Evolutionary conservation across 2,888 invertebrate species (phyloP).

Genomic region (Taenaris catops): DNA sequence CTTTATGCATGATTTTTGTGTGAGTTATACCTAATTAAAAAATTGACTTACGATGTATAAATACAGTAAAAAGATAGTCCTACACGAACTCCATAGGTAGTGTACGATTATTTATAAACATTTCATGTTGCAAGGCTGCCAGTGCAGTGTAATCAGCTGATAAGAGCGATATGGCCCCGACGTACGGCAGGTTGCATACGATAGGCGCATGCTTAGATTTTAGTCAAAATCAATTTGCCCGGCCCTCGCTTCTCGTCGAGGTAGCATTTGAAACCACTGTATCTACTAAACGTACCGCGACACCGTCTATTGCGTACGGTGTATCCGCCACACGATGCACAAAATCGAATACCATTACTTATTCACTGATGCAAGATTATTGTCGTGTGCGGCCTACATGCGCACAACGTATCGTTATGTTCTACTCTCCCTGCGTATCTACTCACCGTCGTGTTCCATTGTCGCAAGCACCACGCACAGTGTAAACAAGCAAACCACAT

Average conservation of each 20-base stretch:
- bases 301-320: slow-evolving; percentile 17
- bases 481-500: slow-evolving; percentile 73
- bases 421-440: slow-evolving; percentile 33
- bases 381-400: slow-evolving; percentile 68
- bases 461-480: slow-evolving; percentile 58
- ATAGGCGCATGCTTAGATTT: slow-evolving; percentile 63
- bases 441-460: slow-evolving; percentile 75
- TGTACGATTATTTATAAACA: slow-evolving; percentile 42
- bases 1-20: too few relatives aligned
- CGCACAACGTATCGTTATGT: slow-evolving; percentile 50
- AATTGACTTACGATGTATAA: too few relatives aligned
- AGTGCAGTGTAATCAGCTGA: slow-evolving; percentile 68
- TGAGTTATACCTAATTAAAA: too few relatives aligned
- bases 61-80: too few relatives aligned
- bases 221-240: slow-evolving; percentile 59
- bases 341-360: slow-evolving; percentile 69
- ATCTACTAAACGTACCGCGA: too few relatives aligned
- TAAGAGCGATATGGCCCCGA: slow-evolving; percentile 50
- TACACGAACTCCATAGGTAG: slow-evolving; percentile 21
- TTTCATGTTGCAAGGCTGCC: slow-evolving; percentile 39
- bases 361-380: slow-evolving; percentile 70
- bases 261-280: too few relatives aligned
- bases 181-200: slow-evolving; percentile 39
- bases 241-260: slow-evolving; percentile 17
- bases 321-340: slow-evolving; percentile 55